A percentile compares a stretch with the other conserved stretches of the same genome.
Conservation (phyloP, 2,888 invertebrate species). For the Anodontia alba region DNA sequence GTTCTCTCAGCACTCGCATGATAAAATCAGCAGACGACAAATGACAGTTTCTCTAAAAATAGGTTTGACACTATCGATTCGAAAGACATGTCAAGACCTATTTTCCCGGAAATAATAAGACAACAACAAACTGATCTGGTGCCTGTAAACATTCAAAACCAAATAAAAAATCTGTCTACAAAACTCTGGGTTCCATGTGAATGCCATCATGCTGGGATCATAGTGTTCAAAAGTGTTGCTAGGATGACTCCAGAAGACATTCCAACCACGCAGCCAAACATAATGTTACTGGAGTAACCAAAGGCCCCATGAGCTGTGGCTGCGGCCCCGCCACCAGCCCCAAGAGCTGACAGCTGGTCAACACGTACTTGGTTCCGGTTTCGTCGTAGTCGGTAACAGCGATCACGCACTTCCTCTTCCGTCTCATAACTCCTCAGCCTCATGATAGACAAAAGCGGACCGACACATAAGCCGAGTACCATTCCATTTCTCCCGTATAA, state of each 20-base stretch:
- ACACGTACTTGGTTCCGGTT: conserved; percentile 56
- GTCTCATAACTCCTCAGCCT: conserved; percentile 38
- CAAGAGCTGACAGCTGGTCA: conserved; percentile 47
- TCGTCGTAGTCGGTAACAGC: conserved; percentile 58
- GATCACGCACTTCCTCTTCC: conserved; percentile 41
- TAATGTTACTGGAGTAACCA: conserved; percentile 11
- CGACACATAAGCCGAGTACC: conserved; percentile 42
- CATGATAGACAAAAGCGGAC: conserved; percentile 47
- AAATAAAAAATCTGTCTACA: too few species aligned
- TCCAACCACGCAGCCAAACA: conserved; percentile 61
- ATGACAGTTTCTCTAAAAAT: too few species aligned
- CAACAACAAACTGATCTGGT: too few species aligned
- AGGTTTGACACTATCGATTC: too few species aligned
- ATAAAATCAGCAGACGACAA: too few species aligned
- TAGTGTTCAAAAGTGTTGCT: conserved; percentile 28
- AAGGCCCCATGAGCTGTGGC: conserved; percentile 20
- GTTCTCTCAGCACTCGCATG: too few species aligned
- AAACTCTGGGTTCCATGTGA: too few species aligned
- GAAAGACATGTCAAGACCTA: too few species aligned
- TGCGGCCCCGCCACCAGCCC: conserved; percentile 44
- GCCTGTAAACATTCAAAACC: too few species aligned
- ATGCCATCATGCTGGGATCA: not conserved
- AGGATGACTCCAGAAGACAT: conserved; percentile 52
- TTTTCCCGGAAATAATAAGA: too few species aligned
- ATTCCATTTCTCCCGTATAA: conserved; percentile 50